Evolutionary conservation across 2,113 vertebrate genomes (phyloP).

Genomic region (Kryptolebias marmoratus): DNA sequence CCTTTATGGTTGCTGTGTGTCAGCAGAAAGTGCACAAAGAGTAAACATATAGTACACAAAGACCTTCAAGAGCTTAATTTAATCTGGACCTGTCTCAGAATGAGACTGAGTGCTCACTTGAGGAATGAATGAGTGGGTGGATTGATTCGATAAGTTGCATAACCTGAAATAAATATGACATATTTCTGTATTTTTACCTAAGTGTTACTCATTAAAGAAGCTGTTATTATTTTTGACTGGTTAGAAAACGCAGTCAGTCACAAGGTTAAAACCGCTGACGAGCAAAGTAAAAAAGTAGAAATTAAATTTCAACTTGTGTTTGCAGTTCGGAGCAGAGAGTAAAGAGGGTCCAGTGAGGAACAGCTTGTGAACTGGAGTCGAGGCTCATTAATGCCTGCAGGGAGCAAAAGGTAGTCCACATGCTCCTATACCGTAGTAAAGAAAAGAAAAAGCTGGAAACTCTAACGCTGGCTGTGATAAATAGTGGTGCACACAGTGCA

Average conservation of each 20-base stretch:
- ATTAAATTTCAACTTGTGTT: not conserved
- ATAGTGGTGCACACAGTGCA: not conserved
- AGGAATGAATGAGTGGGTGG: not conserved
- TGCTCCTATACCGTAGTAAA: not conserved
- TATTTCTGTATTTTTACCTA: not conserved
- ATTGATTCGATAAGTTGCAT: not conserved
- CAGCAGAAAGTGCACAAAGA: slow-evolving; percentile 19
- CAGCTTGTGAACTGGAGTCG: not conserved
- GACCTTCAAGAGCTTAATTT: slow-evolving; percentile 20
- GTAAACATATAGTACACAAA: not conserved
- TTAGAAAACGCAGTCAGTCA: not conserved
- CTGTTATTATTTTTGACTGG: not conserved
- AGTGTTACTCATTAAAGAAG: not conserved
- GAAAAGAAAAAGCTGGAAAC: not conserved
- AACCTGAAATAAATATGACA: not conserved
- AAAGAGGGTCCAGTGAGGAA: not conserved
- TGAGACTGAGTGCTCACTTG: not conserved
- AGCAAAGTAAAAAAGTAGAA: not conserved
- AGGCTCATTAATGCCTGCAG: not conserved
- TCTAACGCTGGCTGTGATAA: not conserved
- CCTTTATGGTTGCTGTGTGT: slow-evolving; percentile 22
- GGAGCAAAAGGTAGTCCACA: not conserved
- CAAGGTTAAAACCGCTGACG: not conserved
- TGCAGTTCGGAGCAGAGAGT: not conserved
- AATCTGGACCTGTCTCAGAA: slow-evolving; percentile 18